These are phyloP conservation scores for Alcedo quadribrachys DNA, from an alignment of 2,797 vertebrate species.

Conservation along the genomic window DNA sequence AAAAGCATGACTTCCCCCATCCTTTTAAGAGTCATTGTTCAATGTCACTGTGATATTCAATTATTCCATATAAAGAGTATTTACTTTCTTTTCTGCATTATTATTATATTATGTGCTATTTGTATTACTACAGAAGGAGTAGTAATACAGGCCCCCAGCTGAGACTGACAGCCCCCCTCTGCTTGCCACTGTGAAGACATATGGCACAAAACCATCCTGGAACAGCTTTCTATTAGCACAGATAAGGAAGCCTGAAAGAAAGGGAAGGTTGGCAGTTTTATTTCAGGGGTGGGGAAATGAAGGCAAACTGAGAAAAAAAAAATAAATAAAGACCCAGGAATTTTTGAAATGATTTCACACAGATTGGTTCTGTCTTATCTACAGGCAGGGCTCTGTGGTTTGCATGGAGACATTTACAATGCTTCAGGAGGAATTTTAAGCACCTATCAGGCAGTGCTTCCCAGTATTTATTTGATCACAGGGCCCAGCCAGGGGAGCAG, in stretches of 20 bases:
- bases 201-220: conserved; percentile 33
- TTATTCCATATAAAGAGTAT: conserved; percentile 70
- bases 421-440: background rate
- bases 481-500: background rate
- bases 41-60: conserved; percentile 63
- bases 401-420: background rate
- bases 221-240: conserved; percentile 29
- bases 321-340: background rate
- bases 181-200: conserved; percentile 47
- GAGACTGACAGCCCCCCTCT: conserved; percentile 60
- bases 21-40: conserved; percentile 61
- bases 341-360: background rate
- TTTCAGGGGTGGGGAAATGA: conserved; percentile 22
- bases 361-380: background rate
- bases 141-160: conserved; percentile 62
- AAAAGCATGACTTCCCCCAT: conserved; percentile 55
- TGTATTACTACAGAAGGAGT: conserved; percentile 60
- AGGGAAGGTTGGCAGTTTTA: conserved; percentile 20
- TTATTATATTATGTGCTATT: conserved; percentile 70
- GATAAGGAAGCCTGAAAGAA: conserved; percentile 19
- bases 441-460: background rate
- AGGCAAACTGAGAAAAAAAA: background rate
- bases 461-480: background rate
- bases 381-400: background rate
- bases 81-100: conserved; percentile 68